A percentile compares a stretch with the other conserved stretches of the same genome.
These are phyloP conservation scores for Cynopterus sphinx DNA, from an alignment of 2,797 vertebrate species.

Conservation along the genomic window DNA sequence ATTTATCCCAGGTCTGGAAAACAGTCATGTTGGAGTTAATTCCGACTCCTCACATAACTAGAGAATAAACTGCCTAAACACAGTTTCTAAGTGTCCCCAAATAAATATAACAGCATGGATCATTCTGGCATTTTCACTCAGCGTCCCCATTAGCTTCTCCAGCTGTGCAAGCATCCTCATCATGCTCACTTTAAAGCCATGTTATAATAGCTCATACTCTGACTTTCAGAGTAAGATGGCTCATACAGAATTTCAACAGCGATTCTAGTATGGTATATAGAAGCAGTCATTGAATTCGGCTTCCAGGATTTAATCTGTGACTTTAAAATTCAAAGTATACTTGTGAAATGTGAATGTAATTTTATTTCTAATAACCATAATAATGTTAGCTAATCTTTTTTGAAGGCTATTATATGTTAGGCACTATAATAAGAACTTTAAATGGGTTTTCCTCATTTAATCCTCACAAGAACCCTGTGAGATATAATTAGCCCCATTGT, in stretches of 20 bases:
- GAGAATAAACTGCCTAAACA: not conserved
- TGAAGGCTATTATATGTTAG: not conserved
- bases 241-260: not conserved
- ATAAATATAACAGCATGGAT: not conserved
- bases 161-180: not conserved
- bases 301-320: slow-evolving; percentile 15
- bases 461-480: not conserved
- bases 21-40: not conserved
- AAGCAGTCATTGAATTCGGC: not conserved
- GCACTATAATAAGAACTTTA: not conserved
- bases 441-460: slow-evolving; percentile 16
- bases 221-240: not conserved
- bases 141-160: not conserved
- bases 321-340: slow-evolving; percentile 48
- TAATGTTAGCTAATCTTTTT: slow-evolving; percentile 40
- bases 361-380: slow-evolving; percentile 54
- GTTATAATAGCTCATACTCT: not conserved
- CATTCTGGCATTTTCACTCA: not conserved
- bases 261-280: not conserved
- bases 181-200: not conserved
- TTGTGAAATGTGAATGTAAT: slow-evolving; percentile 23
- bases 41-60: not conserved
- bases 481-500: not conserved
- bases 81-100: not conserved
- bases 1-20: not conserved